These are phyloP conservation scores for Venturia canescens DNA, from an alignment of 1,140 invertebrate species.

Conservation along the genomic window DNA sequence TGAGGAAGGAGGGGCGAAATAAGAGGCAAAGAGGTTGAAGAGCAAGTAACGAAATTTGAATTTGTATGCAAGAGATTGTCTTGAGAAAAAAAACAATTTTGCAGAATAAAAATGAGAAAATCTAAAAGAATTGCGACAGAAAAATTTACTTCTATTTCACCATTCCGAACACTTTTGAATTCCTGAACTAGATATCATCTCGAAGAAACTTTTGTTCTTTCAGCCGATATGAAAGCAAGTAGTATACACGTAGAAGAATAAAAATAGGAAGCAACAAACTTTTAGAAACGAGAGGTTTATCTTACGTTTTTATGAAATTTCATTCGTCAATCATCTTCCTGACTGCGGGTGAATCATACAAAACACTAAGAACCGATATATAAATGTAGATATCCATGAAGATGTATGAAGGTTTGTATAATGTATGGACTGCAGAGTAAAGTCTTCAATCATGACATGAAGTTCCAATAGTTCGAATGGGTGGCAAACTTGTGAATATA, in stretches of 20 bases:
- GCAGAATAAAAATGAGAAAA: conserved; percentile 39
- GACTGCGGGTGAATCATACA: not conserved
- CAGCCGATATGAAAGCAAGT: no score
- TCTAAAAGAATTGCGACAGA: conserved; percentile 27
- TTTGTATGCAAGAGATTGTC: not conserved
- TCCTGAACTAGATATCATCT: no score
- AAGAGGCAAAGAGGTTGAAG: conserved; percentile 26
- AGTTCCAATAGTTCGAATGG: not conserved
- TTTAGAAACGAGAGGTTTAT: conserved; percentile 1
- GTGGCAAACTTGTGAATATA: not conserved
- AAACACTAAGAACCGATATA: not conserved
- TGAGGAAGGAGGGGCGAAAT: conserved; percentile 16
- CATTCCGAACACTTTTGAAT: no score
- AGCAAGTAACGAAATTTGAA: conserved; percentile 19
- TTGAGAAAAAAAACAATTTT: not conserved
- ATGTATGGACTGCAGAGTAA: no score
- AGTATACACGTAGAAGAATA: not conserved
- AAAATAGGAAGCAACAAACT: not conserved
- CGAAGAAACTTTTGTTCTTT: no score
- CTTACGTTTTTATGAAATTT: not conserved
- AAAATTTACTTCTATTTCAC: not conserved
- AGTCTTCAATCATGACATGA: not conserved
- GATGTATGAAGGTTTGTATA: not conserved
- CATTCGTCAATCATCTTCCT: conserved; percentile 6
- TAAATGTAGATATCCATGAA: no score